Base-by-base conservation (phyloP, 2,797 vertebrate genomes). In the Lemur catta region DNA sequence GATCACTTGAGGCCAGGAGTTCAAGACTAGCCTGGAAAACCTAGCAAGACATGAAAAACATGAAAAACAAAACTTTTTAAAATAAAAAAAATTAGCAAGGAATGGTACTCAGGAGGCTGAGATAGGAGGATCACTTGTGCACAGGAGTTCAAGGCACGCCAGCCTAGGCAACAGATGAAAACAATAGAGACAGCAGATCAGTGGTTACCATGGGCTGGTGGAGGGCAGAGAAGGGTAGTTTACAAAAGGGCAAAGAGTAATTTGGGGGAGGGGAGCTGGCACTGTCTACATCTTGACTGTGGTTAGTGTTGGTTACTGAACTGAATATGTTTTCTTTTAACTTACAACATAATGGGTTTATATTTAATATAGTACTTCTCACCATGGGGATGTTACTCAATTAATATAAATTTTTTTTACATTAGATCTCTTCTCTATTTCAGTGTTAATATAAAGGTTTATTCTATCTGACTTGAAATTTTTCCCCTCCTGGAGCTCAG, bases 391-490 rank as follows among this genome's bases (percentile, higher is more conserved):
- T 52, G 6, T 52, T 52, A 50, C 50, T 50, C 50, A 20, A 52
- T 52, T 52, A 52, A 52, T 52, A 52, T 52, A 52, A 52, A 52
- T 52, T 7, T 48, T 48, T 48, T 52, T 52, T 52, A 7, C 50
- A 20, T 52, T 52, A 20, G 50, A 7, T 52, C 50, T 52, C 50
- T 50, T 50, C 50, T 50, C 50, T 52, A 52, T 52, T 20, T 52
- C 15, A 52, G 50, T 20, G 1, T 52, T 52, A 52, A 52, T 52
- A 2, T 52, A 52, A 52, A 52, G 52, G 7, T 55, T 55, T 55
- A 76, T 46, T 84, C 79, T 96, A 33, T 55, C 52, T 55, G 76
- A 88, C 22, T 80, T 80, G 81, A 92, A 90, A 89, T 61, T 26
- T 35, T 57, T 92, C 57, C 30, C 20, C 85, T 79, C 38, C 33